Base-by-base conservation (phyloP, 1,140 invertebrate species). In the Lordiphosa stackelbergi region DNA sequence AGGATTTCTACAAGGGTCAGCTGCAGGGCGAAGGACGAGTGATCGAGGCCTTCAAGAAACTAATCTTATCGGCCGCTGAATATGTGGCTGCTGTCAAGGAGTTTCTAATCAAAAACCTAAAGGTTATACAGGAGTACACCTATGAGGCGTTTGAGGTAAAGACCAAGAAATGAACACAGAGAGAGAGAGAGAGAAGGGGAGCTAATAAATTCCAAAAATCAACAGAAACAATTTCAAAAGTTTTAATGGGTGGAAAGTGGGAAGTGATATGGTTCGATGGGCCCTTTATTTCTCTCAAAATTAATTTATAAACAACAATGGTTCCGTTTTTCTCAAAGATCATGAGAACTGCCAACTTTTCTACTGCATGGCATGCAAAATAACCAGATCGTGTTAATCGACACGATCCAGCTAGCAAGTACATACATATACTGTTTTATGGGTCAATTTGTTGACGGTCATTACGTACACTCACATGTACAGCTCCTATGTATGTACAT, bases 401-500 rank as follows among this genome's bases (percentile, higher is more conserved):
- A 16, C 16, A 16, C 16, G 16, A 16, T 16, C 16, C 16, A 16
- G 16, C 2, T 19, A 19, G 2, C 19, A n/a, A n/a, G n/a, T n/a
- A n/a, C n/a, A n/a, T 19, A 19, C 19, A 19, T n/a, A n/a, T n/a
- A 28, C 24, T 51, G n/a, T n/a, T 66, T 66, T 71, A 74, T 81
- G 71, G 66, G 75, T 81, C 71, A 78, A 78, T 78, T 79, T 73
- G 69, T 69, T 74, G 64, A 69, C 53, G 54, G 51, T 42, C 69
- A 78, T 68, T 66, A 58, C 35, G 53, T 53, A 49, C 53, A 34
- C 31, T 42, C 37, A 41, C 36, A 41, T 12, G 37, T 12, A 51
- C 19, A 8, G 34, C n/a, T n/a, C n/a, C n/a, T n/a, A n/a, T 48
- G 43, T 31, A 38, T 22, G 31, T 40, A 40, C 12, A n/a, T 34